Base-by-base conservation (phyloP, 2,797 vertebrate species). In the Catostomus latipinnis region DNA sequence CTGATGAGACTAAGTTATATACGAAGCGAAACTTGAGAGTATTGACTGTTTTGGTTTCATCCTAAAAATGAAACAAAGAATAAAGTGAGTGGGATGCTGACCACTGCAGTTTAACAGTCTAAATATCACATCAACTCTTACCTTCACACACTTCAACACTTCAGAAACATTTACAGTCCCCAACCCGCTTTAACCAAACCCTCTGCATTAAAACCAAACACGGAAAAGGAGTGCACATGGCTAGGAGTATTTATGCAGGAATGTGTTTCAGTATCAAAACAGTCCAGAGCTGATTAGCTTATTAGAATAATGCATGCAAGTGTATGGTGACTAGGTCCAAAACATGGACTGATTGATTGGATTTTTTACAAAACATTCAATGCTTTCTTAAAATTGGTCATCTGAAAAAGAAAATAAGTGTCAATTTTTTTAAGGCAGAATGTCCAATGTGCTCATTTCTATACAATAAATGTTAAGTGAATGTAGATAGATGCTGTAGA, bases 61-160 rank as follows among this genome's bases (percentile, higher is more conserved):
- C 63, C 80, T 82, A 57, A 43, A 75, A 74, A 57, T 53, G 56
- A 63, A 54, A 61, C n/a, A 6, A 4, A 45, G 63, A 69, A 71
- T 14, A 71, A 45, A 16, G 46, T 73, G 12, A 80, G 45, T 74
- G 34, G 2, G 45, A 53, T n/a, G 22, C 7, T 5, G 34, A 18
- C 14, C 13, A 49, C 60, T 54, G 34, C 34, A 34, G 34, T 34
- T 34, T n/a, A 74, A 6, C 18, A 74, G 5, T 46, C 56, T n/a
- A 8, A 56, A 56, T 34, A 34, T 34, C 34, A 34, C 34, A 2
- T 34, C 56, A 60, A 16, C 8, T n/a, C 43, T 48, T 9, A 8
- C 43, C 13, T 48, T 49, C 45, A 22, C 52, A 57, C 0, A 65
- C 45, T 48, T 48, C 16, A 46, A 56, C 73, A 18, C 16, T 18